These are phyloP conservation scores for Siniperca obscura DNA, from an alignment of 2,797 vertebrate species.

Conservation along the genomic window DNA sequence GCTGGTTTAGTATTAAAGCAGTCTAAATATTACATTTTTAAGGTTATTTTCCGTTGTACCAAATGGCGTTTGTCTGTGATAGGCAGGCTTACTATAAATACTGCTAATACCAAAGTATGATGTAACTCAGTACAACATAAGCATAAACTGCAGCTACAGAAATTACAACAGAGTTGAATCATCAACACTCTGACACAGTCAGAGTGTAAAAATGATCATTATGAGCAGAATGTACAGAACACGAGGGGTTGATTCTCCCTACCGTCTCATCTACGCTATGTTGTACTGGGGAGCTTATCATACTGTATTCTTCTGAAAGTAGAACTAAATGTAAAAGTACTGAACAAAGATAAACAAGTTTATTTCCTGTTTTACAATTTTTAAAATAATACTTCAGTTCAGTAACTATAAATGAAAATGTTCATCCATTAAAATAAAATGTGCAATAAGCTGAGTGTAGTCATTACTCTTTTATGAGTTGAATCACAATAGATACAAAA, in stretches of 20 bases:
- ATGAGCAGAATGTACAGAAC: conserved; percentile 16
- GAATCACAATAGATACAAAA: neutral
- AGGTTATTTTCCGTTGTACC: neutral
- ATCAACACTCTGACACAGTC: conserved; percentile 20
- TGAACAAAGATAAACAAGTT: neutral
- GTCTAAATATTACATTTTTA: conserved; percentile 14
- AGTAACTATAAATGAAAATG: neutral
- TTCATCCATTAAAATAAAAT: neutral
- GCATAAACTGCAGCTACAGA: conserved; percentile 25
- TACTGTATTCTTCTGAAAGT: neutral
- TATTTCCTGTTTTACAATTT: neutral
- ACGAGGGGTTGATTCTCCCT: neutral
- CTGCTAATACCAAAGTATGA: conserved; percentile 12
- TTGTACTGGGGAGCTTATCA: neutral
- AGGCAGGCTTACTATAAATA: conserved; percentile 15
- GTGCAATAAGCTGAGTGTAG: neutral
- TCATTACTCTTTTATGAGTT: neutral
- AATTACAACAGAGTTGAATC: conserved; percentile 49
- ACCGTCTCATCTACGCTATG: neutral
- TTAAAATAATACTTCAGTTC: neutral
- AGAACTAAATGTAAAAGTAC: neutral
- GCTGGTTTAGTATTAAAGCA: conserved; percentile 32
- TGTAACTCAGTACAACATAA: conserved; percentile 38
- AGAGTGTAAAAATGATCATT: conserved; percentile 8
- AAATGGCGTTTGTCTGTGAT: conserved; percentile 17